Conservation (phyloP, 2,888 invertebrate genomes). For the Xanthorhoe spadicearia region DNA sequence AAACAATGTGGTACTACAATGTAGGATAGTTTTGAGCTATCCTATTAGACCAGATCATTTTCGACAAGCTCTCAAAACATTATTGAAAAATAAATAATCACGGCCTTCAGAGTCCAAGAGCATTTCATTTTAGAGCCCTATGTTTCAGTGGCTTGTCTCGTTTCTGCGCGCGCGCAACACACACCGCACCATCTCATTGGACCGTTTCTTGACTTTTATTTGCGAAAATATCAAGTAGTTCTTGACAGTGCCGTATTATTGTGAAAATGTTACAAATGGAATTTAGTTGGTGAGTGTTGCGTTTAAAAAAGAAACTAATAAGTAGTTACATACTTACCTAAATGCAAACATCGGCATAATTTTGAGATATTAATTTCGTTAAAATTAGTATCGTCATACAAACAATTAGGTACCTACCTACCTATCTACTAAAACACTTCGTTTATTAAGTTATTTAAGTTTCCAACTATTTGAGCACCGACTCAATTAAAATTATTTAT, state of each 20-base stretch:
- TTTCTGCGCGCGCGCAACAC: constrained; percentile 56
- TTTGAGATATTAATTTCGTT: no score
- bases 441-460: no score
- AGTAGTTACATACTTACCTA: no score
- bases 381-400: no score
- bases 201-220: constrained; percentile 25
- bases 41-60: no score
- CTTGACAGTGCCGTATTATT: constrained; percentile 21
- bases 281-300: constrained; percentile 48
- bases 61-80: background rate
- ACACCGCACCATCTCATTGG: constrained; percentile 48
- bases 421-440: no score
- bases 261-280: constrained; percentile 45
- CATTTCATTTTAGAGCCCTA: constrained; percentile 57
- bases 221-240: constrained; percentile 30
- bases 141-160: constrained; percentile 61
- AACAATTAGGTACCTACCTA: no score
- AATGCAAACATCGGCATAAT: background rate
- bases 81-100: constrained; percentile 16
- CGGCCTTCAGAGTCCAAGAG: constrained; percentile 47
- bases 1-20: no score
- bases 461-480: no score
- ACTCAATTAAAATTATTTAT: no score
- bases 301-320: background rate
- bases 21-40: no score